These are phyloP conservation scores for Danio albolineatus DNA, from an alignment of 2,797 vertebrate species.

Conservation along the genomic window DNA sequence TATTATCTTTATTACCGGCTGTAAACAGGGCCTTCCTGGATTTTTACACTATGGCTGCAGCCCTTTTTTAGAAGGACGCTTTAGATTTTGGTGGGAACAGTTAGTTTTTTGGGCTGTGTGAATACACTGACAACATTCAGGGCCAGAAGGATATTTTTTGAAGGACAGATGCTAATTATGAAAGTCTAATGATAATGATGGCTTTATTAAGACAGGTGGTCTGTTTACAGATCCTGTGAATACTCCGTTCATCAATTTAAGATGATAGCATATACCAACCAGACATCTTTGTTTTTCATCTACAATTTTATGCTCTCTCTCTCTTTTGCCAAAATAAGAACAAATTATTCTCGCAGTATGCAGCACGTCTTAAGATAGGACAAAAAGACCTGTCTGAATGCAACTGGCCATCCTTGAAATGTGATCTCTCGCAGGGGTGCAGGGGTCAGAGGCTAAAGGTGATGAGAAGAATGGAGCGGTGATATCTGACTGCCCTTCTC, in stretches of 20 bases:
- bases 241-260: background rate
- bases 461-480: constrained; percentile 70
- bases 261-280: background rate
- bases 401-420: constrained; percentile 66
- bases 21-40: background rate
- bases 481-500: constrained; percentile 64
- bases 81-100: background rate
- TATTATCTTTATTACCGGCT: background rate
- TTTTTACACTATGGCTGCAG: background rate
- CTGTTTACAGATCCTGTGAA: constrained; percentile 5
- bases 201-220: constrained; percentile 20
- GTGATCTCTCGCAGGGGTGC: constrained; percentile 74
- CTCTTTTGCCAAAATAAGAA: constrained; percentile 3
- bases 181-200: background rate
- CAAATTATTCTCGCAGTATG: constrained; percentile 8
- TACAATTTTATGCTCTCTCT: background rate
- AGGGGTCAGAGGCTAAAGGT: constrained; percentile 78
- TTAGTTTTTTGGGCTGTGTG: background rate
- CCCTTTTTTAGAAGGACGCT: background rate
- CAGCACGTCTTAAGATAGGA: constrained; percentile 17
- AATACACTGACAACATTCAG: background rate
- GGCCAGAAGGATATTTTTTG: background rate
- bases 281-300: background rate
- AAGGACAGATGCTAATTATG: background rate
- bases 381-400: constrained; percentile 68